Percentiles rank a stretch among this genome's conserved stretches.
Evolutionary conservation across 2,113 vertebrate genomes (phyloP).

Genomic region (Eubucco bourcierii): DNA sequence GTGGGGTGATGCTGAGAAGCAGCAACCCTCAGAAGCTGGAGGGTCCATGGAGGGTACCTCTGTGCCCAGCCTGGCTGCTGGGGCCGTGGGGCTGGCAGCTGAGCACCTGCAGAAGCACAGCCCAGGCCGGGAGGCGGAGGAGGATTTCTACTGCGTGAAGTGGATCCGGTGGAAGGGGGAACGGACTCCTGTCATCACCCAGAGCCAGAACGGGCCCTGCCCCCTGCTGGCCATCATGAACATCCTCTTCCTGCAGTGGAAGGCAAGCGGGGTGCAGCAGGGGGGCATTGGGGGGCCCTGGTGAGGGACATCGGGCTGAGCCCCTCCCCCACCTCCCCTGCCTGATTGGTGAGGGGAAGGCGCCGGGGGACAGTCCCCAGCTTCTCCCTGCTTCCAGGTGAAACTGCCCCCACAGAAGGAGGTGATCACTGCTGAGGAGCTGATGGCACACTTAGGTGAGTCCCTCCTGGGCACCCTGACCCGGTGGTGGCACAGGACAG

Average conservation of each 20-base stretch:
- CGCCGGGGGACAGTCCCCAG: accelerated
- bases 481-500: too few species aligned
- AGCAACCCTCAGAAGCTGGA: accelerated
- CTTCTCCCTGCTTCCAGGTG: conserved; percentile 72
- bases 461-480: not conserved
- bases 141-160: conserved; percentile 87
- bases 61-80: not conserved
- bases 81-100: not conserved
- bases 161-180: conserved; percentile 95
- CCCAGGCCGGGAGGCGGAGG: not conserved
- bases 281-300: accelerated
- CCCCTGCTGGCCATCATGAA: conserved; percentile 95
- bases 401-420: conserved; percentile 89
- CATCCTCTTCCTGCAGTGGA: conserved; percentile 90
- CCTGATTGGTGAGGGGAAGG: accelerated
- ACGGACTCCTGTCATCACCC: conserved; percentile 86
- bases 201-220: conserved; percentile 92
- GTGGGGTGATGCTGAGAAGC: accelerated
- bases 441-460: conserved; percentile 92
- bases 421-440: conserved; percentile 87
- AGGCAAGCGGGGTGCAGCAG: conserved; percentile 68
- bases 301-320: accelerated
- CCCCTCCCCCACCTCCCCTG: not conserved
- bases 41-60: accelerated
- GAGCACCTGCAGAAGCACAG: not conserved